Conservation (phyloP, 1,140 invertebrate genomes). For the Drosophila micromelanica region DNA sequence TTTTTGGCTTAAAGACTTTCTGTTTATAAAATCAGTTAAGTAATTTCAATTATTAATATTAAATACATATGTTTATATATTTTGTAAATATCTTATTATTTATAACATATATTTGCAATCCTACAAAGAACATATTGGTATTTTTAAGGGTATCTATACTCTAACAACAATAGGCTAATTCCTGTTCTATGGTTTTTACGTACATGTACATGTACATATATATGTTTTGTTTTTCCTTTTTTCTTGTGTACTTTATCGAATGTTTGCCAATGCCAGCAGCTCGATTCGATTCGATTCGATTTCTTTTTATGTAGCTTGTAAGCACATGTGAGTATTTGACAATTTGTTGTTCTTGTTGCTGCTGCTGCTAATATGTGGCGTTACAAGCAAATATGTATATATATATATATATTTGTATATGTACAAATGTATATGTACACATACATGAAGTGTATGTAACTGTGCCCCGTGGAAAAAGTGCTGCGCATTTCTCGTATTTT, state of each 20-base stretch:
- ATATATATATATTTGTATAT: background rate
- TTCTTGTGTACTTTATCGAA: slow-evolving; percentile 8
- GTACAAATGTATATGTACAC: background rate
- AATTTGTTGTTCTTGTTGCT: slow-evolving; percentile 8
- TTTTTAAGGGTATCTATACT: background rate
- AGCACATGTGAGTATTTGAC: slow-evolving; percentile 18
- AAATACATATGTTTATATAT: too few species aligned
- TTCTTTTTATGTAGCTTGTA: slow-evolving; percentile 44
- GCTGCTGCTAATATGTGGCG: slow-evolving; percentile 52
- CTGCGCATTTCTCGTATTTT: slow-evolving; percentile 18
- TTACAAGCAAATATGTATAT: background rate
- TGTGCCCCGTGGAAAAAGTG: slow-evolving; percentile 47
- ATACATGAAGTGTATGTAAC: slow-evolving; percentile 32
- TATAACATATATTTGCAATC: background rate
- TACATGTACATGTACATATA: background rate
- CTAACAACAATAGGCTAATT: background rate
- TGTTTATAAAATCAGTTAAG: too few species aligned
- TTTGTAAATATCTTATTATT: too few species aligned
- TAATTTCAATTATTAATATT: too few species aligned
- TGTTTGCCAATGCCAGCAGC: slow-evolving; percentile 47
- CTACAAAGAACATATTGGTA: background rate
- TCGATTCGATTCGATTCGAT: slow-evolving; percentile 45
- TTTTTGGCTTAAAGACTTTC: too few species aligned
- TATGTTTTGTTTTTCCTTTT: background rate
- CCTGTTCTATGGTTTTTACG: slow-evolving; percentile 1